phyloP scores from a whole-genome alignment of 2,888 invertebrate genomes.

The Cyclophora punctaria region DNA sequence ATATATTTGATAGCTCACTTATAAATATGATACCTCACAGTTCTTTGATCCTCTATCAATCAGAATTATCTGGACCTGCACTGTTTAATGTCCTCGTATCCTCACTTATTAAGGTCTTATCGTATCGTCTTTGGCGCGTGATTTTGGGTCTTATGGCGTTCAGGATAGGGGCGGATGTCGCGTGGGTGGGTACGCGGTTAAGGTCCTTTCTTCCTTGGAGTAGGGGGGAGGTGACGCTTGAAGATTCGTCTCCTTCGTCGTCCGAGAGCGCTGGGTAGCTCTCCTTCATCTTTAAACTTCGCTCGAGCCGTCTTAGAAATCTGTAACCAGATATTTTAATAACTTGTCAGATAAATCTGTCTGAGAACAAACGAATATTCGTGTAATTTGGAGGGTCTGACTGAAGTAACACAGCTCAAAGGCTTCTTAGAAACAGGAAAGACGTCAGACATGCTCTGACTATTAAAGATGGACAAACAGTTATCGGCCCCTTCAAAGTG shows the following conservation, averaged over 20 bases:
- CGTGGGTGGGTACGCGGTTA: constrained; percentile 47
- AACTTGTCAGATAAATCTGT: no score
- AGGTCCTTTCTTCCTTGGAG: constrained; percentile 64
- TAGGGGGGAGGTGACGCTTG: constrained; percentile 79
- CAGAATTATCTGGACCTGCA: constrained; percentile 63
- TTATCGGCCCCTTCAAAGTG: no score
- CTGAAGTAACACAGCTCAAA: no score
- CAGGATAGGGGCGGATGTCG: constrained; percentile 63
- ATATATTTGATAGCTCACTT: no score
- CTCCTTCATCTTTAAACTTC: constrained; percentile 81
- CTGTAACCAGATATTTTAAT: constrained; percentile 42
- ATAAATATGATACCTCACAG: no score
- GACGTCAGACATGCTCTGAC: no score
- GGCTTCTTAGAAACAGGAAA: no score
- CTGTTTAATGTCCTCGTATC: constrained; percentile 61
- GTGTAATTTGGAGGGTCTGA: no score
- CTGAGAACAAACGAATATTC: no score
- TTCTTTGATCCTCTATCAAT: constrained; percentile 30
- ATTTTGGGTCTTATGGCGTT: constrained; percentile 65
- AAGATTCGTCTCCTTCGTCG: constrained; percentile 76
- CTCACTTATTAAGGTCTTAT: constrained; percentile 58
- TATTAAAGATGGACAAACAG: no score
- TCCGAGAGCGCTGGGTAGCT: constrained; percentile 75
- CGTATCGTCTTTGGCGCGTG: constrained; percentile 62
- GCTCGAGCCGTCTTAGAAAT: constrained; percentile 81